Percentiles rank a stretch among this genome's conserved stretches.
Evolutionary conservation across 64 coral and sea anemone genomes (phyloP).

Genomic region (Cladopsammia gracilis): DNA sequence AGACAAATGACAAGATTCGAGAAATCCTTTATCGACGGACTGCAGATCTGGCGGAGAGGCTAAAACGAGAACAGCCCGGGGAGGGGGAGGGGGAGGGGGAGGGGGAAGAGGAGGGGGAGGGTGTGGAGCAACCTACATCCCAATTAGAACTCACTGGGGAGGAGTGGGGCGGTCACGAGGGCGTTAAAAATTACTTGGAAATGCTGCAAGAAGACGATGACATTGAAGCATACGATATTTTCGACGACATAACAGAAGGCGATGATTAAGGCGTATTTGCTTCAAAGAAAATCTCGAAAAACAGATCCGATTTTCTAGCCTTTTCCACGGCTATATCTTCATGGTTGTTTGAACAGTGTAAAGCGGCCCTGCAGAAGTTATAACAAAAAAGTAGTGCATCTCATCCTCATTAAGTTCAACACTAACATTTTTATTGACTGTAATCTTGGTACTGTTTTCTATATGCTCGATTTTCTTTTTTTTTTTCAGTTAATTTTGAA

Average conservation of each 20-base stretch:
- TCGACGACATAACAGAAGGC: conserved; percentile 61
- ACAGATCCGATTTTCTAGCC: no score
- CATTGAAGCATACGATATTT: conserved; percentile 88
- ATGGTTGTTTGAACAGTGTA: no score
- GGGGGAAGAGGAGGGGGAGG: not conserved
- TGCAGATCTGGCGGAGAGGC: conserved; percentile 61
- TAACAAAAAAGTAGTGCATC: no score
- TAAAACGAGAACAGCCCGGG: conserved; percentile 40
- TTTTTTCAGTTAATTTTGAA: no score
- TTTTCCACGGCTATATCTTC: no score
- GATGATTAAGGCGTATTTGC: conserved; percentile 18
- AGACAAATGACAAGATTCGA: conserved; percentile 75
- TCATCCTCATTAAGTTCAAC: no score
- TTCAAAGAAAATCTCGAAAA: no score
- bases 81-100: conserved; percentile 10
- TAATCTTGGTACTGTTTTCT: no score
- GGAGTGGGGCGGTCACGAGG: conserved; percentile 70
- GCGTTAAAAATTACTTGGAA: conserved; percentile 81
- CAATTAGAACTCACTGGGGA: conserved; percentile 29
- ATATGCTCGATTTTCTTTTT: no score
- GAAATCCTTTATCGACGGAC: conserved; percentile 84
- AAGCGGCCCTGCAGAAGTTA: no score
- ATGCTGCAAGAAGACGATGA: conserved; percentile 86
- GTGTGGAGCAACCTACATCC: not conserved
- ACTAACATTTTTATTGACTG: no score